These are phyloP conservation scores for Drosophila sturtevanti DNA, from an alignment of 1,140 invertebrate genomes.

Conservation along the genomic window DNA sequence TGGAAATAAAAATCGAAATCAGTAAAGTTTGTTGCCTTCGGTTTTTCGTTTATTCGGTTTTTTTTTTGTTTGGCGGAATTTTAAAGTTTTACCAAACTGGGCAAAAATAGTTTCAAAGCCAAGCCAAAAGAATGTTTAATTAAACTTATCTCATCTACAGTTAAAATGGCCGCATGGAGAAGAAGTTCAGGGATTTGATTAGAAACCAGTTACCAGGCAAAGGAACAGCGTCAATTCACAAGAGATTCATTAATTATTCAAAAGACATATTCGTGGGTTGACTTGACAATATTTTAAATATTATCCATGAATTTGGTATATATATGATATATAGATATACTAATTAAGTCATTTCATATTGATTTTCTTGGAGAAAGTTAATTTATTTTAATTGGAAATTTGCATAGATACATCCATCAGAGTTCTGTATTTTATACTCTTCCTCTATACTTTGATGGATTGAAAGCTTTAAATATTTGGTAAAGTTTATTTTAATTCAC, in stretches of 20 bases:
- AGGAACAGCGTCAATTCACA: constrained; percentile 27
- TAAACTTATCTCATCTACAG: constrained; percentile 74
- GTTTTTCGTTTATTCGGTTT: not conserved
- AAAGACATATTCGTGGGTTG: constrained; percentile 31
- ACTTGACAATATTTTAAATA: not conserved
- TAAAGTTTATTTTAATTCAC: too few relatives aligned
- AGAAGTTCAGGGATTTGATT: constrained; percentile 50
- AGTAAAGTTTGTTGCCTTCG: constrained; percentile 58
- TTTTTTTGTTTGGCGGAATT: constrained; percentile 33
- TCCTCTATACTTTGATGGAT: too few relatives aligned
- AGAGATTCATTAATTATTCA: constrained; percentile 59
- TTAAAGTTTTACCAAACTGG: constrained; percentile 47
- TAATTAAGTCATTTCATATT: too few relatives aligned
- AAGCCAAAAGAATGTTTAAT: constrained; percentile 49
- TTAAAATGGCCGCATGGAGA: constrained; percentile 3
- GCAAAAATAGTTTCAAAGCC: constrained; percentile 18
- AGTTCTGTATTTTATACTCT: too few relatives aligned
- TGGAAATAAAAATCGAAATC: constrained; percentile 77
- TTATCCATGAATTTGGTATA: too few relatives aligned
- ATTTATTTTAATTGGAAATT: too few relatives aligned
- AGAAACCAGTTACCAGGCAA: constrained; percentile 43
- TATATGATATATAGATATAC: too few relatives aligned
- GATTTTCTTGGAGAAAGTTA: too few relatives aligned
- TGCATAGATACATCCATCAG: too few relatives aligned
- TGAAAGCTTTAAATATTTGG: too few relatives aligned